A percentile compares a stretch with the other conserved stretches of the same genome.
Evolutionary conservation across 2,113 vertebrate species (phyloP).

Genomic region (Neodontobutis hainanensis): DNA sequence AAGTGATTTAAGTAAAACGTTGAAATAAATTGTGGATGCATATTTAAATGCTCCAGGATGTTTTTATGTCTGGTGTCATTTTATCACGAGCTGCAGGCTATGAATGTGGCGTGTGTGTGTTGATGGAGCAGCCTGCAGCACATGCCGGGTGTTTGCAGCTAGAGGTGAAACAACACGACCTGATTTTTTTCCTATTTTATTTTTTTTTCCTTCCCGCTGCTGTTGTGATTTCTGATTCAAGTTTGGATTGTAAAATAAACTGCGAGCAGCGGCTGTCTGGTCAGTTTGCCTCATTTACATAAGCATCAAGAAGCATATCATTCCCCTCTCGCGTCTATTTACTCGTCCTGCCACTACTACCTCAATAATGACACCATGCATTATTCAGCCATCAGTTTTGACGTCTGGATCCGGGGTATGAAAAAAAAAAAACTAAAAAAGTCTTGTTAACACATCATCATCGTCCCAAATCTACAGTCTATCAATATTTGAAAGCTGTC

Average conservation of each 20-base stretch:
- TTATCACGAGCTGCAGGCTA: constrained; percentile 4
- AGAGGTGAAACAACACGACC: constrained; percentile 3
- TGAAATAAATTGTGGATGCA: constrained; percentile 26
- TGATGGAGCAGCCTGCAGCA: constrained; percentile 19
- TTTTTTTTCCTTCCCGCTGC: constrained; percentile 24
- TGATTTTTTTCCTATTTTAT: constrained; percentile 10
- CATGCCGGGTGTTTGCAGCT: constrained; percentile 17
- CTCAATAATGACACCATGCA: constrained; percentile 68
- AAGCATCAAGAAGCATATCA: constrained; percentile 70
- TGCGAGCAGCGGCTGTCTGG: constrained; percentile 60
- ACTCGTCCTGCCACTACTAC: constrained; percentile 54
- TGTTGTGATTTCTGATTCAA: constrained; percentile 43
- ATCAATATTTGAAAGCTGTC: constrained; percentile 50
- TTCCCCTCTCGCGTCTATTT: constrained; percentile 53
- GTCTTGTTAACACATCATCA: constrained; percentile 38
- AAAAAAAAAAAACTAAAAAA: constrained; percentile 14
- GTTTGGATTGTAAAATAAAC: constrained; percentile 35
- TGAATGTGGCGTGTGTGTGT: constrained; percentile 4
- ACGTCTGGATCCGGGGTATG: constrained; percentile 34
- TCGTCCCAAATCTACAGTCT: constrained; percentile 27
- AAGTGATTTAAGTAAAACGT: not conserved
- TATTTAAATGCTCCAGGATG: constrained; percentile 34
- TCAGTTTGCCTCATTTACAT: constrained; percentile 73
- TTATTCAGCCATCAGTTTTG: constrained; percentile 64
- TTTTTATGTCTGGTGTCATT: constrained; percentile 1